Evolutionary conservation across 2,797 vertebrate species (phyloP).

Genomic region (Phrynocephalus guinanensis): DNA sequence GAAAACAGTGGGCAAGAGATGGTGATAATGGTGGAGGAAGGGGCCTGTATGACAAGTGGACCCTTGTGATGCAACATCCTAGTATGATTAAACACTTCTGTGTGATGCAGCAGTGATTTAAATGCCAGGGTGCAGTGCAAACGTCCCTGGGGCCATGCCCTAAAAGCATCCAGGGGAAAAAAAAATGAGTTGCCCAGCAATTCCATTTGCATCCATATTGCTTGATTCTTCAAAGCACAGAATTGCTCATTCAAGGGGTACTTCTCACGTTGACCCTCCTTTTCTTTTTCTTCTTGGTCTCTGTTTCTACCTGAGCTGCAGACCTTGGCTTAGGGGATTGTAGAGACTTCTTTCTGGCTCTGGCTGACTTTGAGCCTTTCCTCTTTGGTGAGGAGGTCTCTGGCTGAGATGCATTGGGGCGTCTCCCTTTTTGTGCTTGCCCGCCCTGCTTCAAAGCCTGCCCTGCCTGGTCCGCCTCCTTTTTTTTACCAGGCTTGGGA

Average conservation of each 20-base stretch:
- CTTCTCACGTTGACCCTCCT: conserved; percentile 15
- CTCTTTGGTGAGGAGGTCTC: not conserved
- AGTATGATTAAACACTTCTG: too few species aligned
- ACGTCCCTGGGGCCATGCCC: too few species aligned
- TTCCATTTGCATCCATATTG: not conserved
- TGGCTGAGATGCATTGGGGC: not conserved
- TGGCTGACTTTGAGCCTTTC: conserved; percentile 19
- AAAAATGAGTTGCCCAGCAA: not conserved
- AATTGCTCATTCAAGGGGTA: not conserved
- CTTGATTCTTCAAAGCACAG: not conserved
- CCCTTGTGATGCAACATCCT: too few species aligned
- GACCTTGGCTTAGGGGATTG: conserved; percentile 22
- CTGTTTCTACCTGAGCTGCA: not conserved
- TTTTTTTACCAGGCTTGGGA: not conserved
- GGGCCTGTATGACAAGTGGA: too few species aligned
- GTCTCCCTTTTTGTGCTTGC: conserved; percentile 16
- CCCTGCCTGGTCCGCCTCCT: not conserved
- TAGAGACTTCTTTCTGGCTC: conserved; percentile 23
- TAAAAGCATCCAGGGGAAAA: not conserved
- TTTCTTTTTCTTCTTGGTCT: conserved; percentile 21
- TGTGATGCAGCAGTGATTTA: too few species aligned
- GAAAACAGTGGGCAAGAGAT: too few species aligned
- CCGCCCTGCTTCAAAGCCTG: not conserved
- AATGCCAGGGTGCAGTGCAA: too few species aligned
- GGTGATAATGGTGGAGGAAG: too few species aligned